Evolutionary conservation across 1,140 invertebrate genomes (phyloP).

Genomic region (Micrasema minimum): DNA sequence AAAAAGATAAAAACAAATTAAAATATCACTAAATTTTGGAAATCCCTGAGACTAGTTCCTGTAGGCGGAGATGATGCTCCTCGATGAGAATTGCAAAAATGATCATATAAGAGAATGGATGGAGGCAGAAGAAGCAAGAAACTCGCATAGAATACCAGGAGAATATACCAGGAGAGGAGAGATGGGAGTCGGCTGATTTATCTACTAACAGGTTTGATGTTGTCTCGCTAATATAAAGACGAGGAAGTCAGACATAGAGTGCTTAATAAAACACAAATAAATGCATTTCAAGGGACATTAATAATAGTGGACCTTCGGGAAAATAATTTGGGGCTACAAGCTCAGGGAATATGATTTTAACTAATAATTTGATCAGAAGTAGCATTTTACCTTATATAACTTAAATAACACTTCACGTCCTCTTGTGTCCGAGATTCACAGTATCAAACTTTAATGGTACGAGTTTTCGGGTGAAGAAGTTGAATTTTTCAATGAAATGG

Average conservation of each 20-base stretch:
- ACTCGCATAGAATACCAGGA: conserved; percentile 10
- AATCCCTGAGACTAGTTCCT: neutral
- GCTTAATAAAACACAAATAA: neutral
- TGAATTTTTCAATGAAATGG: too few relatives aligned
- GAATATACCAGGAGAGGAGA: conserved; percentile 25
- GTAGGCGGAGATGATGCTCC: conserved; percentile 1
- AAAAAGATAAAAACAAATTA: neutral
- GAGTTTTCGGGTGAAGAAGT: too few relatives aligned
- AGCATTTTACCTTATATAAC: too few relatives aligned
- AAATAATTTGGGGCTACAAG: too few relatives aligned
- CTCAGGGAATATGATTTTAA: too few relatives aligned
- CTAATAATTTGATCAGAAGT: too few relatives aligned
- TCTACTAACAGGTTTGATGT: neutral
- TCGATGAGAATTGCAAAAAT: conserved; percentile 25
- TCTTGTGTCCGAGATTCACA: too few relatives aligned
- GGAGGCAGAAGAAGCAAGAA: too few relatives aligned
- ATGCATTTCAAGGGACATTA: too few relatives aligned
- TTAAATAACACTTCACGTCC: too few relatives aligned
- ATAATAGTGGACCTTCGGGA: too few relatives aligned
- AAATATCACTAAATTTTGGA: neutral
- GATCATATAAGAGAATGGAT: conserved; percentile 25
- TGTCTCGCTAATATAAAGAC: neutral
- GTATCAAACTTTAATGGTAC: too few relatives aligned
- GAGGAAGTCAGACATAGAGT: neutral
- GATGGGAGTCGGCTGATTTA: conserved; percentile 47